phyloP scores from a whole-genome alignment of 2,797 vertebrate genomes.

The Geotrypetes seraphini region DNA sequence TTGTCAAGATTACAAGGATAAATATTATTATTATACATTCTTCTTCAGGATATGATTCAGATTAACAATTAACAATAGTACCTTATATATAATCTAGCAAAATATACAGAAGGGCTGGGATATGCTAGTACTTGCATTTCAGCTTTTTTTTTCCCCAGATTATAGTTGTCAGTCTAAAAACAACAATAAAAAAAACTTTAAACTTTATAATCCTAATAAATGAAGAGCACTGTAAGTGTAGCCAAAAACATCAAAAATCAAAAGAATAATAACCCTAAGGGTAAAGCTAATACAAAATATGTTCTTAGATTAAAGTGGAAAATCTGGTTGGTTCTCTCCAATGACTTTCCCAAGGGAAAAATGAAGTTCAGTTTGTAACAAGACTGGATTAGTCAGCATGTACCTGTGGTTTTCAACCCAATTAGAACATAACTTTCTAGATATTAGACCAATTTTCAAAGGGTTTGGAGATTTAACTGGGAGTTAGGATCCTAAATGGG shows the following conservation, averaged over 20 bases:
- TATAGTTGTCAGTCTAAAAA: slow-evolving; percentile 8
- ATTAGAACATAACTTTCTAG: slow-evolving; percentile 9
- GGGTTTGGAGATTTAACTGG: too few relatives aligned
- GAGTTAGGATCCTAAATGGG: too few relatives aligned
- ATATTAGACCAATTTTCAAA: too few relatives aligned
- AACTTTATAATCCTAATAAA: not conserved
- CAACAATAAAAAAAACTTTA: too few relatives aligned
- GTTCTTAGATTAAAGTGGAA: slow-evolving; percentile 18
- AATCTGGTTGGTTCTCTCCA: slow-evolving; percentile 17
- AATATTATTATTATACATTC: not conserved
- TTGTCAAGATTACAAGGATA: too few relatives aligned
- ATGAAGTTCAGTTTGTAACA: slow-evolving; percentile 7
- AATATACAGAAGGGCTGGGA: slow-evolving; percentile 5
- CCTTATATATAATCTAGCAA: not conserved
- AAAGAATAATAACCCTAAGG: slow-evolving; percentile 19
- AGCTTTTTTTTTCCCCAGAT: slow-evolving; percentile 12
- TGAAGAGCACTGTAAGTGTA: not conserved
- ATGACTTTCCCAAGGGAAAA: slow-evolving; percentile 14
- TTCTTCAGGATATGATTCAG: slow-evolving; percentile 32
- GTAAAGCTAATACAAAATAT: slow-evolving; percentile 17
- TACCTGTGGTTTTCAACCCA: slow-evolving; percentile 15
- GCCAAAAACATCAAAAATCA: too few relatives aligned
- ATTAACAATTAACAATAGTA: slow-evolving; percentile 20
- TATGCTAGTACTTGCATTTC: slow-evolving; percentile 25
- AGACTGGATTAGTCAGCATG: slow-evolving; percentile 8